A percentile compares a stretch with the other conserved stretches of the same genome.
phyloP scores from a whole-genome alignment of 1,140 invertebrate species.

The Platorchestia sp. region DNA sequence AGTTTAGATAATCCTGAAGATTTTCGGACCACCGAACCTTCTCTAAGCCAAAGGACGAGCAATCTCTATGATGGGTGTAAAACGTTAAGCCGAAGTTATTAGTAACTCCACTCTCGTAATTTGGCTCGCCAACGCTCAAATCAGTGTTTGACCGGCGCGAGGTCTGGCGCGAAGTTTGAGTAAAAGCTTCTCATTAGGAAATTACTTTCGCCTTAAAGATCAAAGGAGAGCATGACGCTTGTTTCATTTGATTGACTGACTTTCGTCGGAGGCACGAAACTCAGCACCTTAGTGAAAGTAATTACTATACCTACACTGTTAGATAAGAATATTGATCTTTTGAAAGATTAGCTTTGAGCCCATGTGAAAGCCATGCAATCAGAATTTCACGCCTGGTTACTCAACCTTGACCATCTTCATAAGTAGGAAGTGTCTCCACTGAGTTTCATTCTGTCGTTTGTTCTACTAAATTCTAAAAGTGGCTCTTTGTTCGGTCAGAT shows the following conservation, averaged over 20 bases:
- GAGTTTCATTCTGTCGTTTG: too few relatives aligned
- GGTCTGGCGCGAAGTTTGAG: not conserved
- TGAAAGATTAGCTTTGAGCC: not conserved
- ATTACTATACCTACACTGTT: not conserved
- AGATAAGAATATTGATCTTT: not conserved
- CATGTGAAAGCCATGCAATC: not conserved
- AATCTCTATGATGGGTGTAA: not conserved
- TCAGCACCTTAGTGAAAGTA: not conserved
- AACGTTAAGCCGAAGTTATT: not conserved
- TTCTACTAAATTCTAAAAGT: too few relatives aligned
- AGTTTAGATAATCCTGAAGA: too few relatives aligned
- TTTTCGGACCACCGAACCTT: not conserved
- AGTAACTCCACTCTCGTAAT: not conserved
- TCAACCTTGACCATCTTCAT: too few relatives aligned
- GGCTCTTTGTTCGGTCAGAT: too few relatives aligned
- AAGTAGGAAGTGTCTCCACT: too few relatives aligned
- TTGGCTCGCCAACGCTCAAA: not conserved
- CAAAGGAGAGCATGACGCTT: not conserved
- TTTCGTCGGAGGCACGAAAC: not conserved
- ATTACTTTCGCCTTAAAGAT: not conserved
- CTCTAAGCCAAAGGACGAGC: not conserved
- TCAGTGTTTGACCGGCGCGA: not conserved
- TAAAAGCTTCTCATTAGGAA: not conserved
- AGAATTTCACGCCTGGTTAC: too few relatives aligned
- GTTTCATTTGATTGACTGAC: too few relatives aligned